Evolutionary conservation across 30 jellyfish, hydroid and myxozoan species (phyloP), one percentile per base, ranked within the genome.

Genomic region (Pelagia noctiluca): DNA sequence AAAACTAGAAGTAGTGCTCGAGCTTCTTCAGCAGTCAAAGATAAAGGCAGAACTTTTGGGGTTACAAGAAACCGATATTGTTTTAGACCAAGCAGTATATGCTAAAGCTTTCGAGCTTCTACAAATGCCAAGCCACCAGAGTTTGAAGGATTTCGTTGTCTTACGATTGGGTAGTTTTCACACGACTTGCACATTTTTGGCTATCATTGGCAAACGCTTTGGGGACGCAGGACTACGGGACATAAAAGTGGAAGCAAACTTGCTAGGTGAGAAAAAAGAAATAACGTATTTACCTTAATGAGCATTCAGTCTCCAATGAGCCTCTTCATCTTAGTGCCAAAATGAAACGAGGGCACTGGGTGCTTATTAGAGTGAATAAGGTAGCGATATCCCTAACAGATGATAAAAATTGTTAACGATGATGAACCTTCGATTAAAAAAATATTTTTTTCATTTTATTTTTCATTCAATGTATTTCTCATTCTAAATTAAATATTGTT

Each of bases 41-140:
- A n/a, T 31, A 13, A 77, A 77, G 46, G 83, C 88, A n/a, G 65
- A 77, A 67, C n/a, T 8, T 5, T 49, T 77, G 22, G 83, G 83
- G 12, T 34, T 60, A 29, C 0, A 77, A 24, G 88, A 77, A 32
- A 77, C 85, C 11, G 83, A 77, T 54, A 48, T 77, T 32, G 88
- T 61, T 37, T 5, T 77, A 21, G 88, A 77, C 66, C 60, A 25
- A 28, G 81, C 86, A 3, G 57, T 74, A 13, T 77, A 52, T 34
- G 88, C 88, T n/a, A 77, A 77, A 77, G 88, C 88, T 1, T 37
- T 77, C 46, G 88, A 77, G 57, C 21, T 77, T 30, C 66, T 77
- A 5, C 83, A 52, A 26, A 77, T 50, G 63, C 88, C 88, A 52
- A 33, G 25, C 8, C 66, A 50, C 35, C 34, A 21, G 35, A n/a